These are phyloP conservation scores for Macrophya alboannulata DNA, from an alignment of 2,888 invertebrate species.

Conservation along the genomic window DNA sequence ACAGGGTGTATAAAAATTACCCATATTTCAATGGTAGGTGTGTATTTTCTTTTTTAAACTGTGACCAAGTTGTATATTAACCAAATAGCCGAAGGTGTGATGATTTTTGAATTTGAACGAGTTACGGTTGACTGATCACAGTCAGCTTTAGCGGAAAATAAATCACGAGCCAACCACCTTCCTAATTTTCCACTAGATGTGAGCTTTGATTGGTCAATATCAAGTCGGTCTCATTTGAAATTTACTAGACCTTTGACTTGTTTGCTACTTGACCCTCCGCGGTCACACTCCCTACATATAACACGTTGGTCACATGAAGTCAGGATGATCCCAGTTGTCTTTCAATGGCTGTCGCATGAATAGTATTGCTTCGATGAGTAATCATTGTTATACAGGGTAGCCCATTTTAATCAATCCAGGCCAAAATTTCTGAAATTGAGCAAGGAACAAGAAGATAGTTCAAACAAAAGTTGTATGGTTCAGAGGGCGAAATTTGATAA, in stretches of 20 bases:
- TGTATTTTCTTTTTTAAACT: background rate
- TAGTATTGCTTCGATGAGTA: too few relatives aligned
- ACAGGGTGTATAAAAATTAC: background rate
- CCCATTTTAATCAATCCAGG: too few relatives aligned
- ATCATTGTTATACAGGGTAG: too few relatives aligned
- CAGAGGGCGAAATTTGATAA: too few relatives aligned
- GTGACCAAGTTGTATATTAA: background rate
- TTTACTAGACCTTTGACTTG: background rate
- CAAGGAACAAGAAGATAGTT: too few relatives aligned
- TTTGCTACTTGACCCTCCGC: background rate
- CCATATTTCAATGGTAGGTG: background rate
- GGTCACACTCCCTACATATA: too few relatives aligned
- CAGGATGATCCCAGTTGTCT: too few relatives aligned
- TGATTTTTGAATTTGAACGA: background rate
- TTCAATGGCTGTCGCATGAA: too few relatives aligned
- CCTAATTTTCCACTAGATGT: background rate
- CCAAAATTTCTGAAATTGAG: too few relatives aligned
- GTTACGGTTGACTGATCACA: background rate
- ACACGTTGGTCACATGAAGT: too few relatives aligned
- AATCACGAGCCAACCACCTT: background rate
- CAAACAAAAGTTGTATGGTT: too few relatives aligned
- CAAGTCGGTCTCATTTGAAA: background rate
- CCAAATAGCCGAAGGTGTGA: background rate
- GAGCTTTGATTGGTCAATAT: background rate
- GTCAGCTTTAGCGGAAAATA: background rate